Evolutionary conservation across 2,888 invertebrate species (phyloP).

Genomic region (Lepetodrilus schrolli): DNA sequence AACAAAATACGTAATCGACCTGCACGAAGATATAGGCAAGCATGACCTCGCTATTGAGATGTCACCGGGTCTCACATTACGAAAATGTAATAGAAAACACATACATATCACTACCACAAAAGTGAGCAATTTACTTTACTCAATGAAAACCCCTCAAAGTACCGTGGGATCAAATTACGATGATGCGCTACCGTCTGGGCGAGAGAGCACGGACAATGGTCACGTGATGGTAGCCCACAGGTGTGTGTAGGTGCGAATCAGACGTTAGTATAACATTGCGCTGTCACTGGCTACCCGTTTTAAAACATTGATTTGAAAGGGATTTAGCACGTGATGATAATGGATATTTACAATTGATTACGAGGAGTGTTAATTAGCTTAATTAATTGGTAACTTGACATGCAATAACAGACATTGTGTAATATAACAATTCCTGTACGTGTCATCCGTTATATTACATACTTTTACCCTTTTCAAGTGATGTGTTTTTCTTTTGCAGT

Average conservation of each 20-base stretch:
- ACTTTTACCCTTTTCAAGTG: too few relatives aligned
- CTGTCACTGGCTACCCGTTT: not conserved
- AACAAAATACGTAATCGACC: not conserved
- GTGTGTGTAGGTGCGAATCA: not conserved
- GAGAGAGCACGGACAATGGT: not conserved
- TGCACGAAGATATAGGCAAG: not conserved
- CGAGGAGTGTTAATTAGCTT: not conserved
- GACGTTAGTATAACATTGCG: not conserved
- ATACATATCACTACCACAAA: conserved; percentile 1
- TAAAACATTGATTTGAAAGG: not conserved
- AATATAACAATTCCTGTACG: too few relatives aligned
- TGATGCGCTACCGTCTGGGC: not conserved
- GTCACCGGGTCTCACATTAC: not conserved
- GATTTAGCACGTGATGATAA: not conserved
- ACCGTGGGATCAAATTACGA: not conserved
- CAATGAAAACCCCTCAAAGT: not conserved
- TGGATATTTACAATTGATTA: not conserved
- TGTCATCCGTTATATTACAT: too few relatives aligned
- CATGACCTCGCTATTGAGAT: not conserved
- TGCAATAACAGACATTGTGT: too few relatives aligned
- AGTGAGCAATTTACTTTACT: not conserved
- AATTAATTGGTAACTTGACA: too few relatives aligned
- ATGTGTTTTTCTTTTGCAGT: too few relatives aligned
- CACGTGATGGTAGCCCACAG: not conserved
- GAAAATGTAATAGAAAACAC: not conserved